Evolutionary conservation across 2,888 invertebrate genomes (phyloP), one percentile per base, ranked within the genome.

Genomic region (Serripes groenlandicus): DNA sequence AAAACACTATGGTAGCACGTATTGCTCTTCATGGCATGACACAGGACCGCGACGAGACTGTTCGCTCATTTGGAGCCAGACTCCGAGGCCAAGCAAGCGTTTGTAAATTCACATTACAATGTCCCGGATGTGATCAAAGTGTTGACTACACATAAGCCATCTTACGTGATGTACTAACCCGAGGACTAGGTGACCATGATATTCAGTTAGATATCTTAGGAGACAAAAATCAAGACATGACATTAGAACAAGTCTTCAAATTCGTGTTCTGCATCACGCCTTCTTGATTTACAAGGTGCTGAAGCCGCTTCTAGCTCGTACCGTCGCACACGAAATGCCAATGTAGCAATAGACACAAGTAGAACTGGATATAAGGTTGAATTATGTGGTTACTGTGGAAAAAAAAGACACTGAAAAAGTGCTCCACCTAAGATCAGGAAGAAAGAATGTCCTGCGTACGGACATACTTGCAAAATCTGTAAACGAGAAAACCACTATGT

Each of bases 1-100:
- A 64, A 30, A 64, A 64, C 77, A 75, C 54, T 73, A 87, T 35
- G 85, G 84, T 81, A 66, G 83, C 56, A 89, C 62, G n/a, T n/a
- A n/a, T n/a, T n/a, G n/a, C n/a, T n/a, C n/a, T n/a, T n/a, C n/a
- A n/a, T n/a, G n/a, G n/a, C n/a, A n/a, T n/a, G n/a, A n/a, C n/a
- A n/a, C n/a, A n/a, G n/a, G 83, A 88, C 49, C 72, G 85, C 11
- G 85, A 87, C 42, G 87, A 90, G 68, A 60, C 90, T 30, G 70
- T 89, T 0, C 69, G 89, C 0, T 68, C 37, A 3, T 89, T 86
- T 64, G 71, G 86, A 42, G 89, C 88, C n/a, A 52, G 86, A n/a
- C 42, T 90, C 1, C 54, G 74, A 0, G 89, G 89, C 21, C 87
- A 90, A 68, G 90, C 90, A 4, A 37, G 73, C 18, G 74, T 88